These are phyloP conservation scores for Lacerta bilineata DNA, from an alignment of 2,797 vertebrate genomes.

Conservation along the genomic window DNA sequence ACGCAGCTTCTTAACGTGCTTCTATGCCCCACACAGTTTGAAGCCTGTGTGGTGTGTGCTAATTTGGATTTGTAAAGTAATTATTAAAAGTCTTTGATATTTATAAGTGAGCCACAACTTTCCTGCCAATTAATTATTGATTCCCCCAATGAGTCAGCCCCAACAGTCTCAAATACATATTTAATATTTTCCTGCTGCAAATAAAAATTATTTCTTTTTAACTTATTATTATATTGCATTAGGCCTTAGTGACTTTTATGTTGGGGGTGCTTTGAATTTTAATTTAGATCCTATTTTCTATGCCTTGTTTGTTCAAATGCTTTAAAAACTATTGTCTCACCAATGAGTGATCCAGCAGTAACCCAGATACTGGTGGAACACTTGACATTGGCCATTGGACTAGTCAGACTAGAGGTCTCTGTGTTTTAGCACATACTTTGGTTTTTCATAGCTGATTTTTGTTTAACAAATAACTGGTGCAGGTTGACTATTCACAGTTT, in stretches of 20 bases:
- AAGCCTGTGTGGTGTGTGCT: constrained; percentile 64
- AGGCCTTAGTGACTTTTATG: constrained; percentile 41
- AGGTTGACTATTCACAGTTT: too few species aligned
- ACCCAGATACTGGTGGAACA: too few species aligned
- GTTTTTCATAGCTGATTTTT: neutral
- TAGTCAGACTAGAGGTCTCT: too few species aligned
- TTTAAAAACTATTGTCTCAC: neutral
- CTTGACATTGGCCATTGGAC: too few species aligned
- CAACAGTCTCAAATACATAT: constrained; percentile 72
- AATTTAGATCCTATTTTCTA: constrained; percentile 15
- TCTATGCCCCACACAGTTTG: constrained; percentile 60
- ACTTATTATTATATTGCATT: constrained; percentile 41
- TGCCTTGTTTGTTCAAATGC: constrained; percentile 10
- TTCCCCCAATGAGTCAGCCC: constrained; percentile 70
- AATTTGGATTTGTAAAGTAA: constrained; percentile 74
- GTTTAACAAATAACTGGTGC: neutral
- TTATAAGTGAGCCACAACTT: constrained; percentile 73
- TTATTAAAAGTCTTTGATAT: constrained; percentile 79
- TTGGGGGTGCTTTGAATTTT: constrained; percentile 46
- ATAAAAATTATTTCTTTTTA: constrained; percentile 43
- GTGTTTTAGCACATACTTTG: neutral
- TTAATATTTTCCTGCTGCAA: constrained; percentile 71
- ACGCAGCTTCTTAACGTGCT: constrained; percentile 62
- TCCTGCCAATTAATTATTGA: constrained; percentile 79
- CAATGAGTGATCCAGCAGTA: neutral